Percentiles rank a stretch among this genome's conserved stretches.
phyloP scores from a whole-genome alignment of 2,888 invertebrate species.

The Hemicrepidius hirtus region DNA sequence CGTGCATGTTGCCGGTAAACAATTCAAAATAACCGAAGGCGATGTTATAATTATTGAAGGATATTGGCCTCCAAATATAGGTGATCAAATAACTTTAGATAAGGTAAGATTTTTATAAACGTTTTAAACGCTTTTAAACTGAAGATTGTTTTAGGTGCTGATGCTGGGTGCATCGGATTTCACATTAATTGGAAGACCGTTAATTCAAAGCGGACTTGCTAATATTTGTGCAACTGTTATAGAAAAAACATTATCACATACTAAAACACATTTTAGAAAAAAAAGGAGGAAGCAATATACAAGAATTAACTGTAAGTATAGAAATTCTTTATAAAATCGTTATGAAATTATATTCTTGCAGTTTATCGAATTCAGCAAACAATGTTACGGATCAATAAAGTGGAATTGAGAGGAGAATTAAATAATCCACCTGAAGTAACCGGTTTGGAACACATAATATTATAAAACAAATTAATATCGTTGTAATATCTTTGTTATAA shows the following conservation, averaged over 20 bases:
- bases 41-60: constrained; percentile 89
- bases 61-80: constrained; percentile 87
- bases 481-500: constrained; percentile 34
- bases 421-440: constrained; percentile 68
- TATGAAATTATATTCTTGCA: constrained; percentile 61
- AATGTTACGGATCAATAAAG: constrained; percentile 84
- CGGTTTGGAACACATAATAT: constrained; percentile 61
- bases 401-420: constrained; percentile 74
- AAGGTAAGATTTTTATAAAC: constrained; percentile 75
- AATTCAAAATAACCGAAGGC: constrained; percentile 89
- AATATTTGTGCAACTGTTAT: constrained; percentile 87
- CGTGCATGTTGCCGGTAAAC: constrained; percentile 87
- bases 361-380: constrained; percentile 81
- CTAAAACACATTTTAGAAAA: constrained; percentile 85
- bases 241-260: constrained; percentile 88
- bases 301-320: constrained; percentile 80
- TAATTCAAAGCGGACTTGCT: constrained; percentile 84
- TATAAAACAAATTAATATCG: constrained; percentile 53
- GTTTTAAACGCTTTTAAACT: too few species aligned
- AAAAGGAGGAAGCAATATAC: constrained; percentile 85
- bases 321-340: not conserved
- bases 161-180: constrained; percentile 87
- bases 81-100: constrained; percentile 86
- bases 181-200: constrained; percentile 86
- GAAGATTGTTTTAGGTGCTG: constrained; percentile 73